Conservation (phyloP, 2,113 vertebrate species). For the Perca schrenkii region DNA sequence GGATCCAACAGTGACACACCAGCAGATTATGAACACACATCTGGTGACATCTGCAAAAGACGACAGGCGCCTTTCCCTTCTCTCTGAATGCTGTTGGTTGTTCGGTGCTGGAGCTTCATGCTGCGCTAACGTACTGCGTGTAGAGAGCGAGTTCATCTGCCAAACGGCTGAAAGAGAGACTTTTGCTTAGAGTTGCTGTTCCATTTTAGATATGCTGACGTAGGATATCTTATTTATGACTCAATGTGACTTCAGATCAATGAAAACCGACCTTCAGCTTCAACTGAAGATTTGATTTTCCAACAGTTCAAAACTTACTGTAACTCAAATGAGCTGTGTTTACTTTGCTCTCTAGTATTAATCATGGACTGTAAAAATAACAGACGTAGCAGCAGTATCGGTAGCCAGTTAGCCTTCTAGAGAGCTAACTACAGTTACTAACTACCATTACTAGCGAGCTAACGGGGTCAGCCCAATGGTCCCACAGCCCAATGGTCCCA, state of each 20-base stretch:
- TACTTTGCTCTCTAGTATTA: no score
- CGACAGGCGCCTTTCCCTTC: slow-evolving; percentile 47
- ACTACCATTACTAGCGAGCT: no score
- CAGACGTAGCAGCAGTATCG: no score
- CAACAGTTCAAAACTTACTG: no score
- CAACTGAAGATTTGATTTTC: no score
- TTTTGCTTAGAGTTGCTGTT: background rate
- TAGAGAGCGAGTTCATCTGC: background rate
- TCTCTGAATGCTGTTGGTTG: background rate
- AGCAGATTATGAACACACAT: slow-evolving; percentile 44
- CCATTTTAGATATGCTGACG: background rate
- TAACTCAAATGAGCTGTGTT: no score
- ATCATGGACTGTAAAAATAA: no score
- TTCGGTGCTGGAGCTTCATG: background rate
- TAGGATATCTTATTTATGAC: no score
- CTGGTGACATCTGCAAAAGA: slow-evolving; percentile 62
- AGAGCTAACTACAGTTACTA: no score
- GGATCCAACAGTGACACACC: slow-evolving; percentile 64
- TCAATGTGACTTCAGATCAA: background rate
- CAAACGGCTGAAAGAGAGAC: background rate
- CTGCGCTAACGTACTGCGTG: background rate
- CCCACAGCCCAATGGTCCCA: no score
- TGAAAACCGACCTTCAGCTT: background rate
- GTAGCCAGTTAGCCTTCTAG: no score
- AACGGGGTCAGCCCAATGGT: no score